These are phyloP conservation scores for Cherax quadricarinatus DNA, from an alignment of 1,140 invertebrate species.

Conservation along the genomic window DNA sequence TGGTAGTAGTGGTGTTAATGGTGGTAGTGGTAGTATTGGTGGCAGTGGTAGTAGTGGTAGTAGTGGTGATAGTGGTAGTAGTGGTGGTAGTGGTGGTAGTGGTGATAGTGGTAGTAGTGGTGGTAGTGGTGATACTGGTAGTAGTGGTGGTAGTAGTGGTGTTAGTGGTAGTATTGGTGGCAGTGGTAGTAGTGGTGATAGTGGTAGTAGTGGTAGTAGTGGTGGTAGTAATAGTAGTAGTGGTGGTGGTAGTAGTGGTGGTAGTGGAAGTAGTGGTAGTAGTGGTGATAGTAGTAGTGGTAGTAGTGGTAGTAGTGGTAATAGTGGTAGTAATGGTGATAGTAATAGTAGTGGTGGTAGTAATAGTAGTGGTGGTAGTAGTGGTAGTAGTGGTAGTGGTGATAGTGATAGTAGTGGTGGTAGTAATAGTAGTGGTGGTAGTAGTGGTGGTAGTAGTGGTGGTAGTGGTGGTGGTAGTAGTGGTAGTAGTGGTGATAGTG, in stretches of 20 bases:
- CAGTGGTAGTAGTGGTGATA: neutral
- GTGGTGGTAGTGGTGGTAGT: conserved; percentile 18
- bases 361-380: neutral
- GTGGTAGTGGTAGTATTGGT: too few species aligned
- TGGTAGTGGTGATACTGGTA: too few species aligned
- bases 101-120: conserved; percentile 8
- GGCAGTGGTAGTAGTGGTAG: neutral
- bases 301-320: neutral
- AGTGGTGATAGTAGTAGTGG: too few species aligned
- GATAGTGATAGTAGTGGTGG: neutral
- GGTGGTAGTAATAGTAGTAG: neutral
- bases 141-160: too few species aligned
- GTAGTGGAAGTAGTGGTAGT: too few species aligned
- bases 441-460: neutral
- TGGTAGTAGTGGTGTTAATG: too few species aligned
- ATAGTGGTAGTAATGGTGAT: neutral
- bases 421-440: neutral
- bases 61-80: conserved; percentile 4
- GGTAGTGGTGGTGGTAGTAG: neutral
- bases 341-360: conserved; percentile 12
- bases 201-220: neutral
- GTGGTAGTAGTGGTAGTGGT: neutral
- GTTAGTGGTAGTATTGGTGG: too few species aligned
- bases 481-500: neutral
- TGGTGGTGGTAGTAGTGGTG: too few species aligned